Percentiles rank a stretch among this genome's conserved stretches.
phyloP scores from a whole-genome alignment of 2,113 vertebrate genomes.

The Microcebus lehilahytsara region DNA sequence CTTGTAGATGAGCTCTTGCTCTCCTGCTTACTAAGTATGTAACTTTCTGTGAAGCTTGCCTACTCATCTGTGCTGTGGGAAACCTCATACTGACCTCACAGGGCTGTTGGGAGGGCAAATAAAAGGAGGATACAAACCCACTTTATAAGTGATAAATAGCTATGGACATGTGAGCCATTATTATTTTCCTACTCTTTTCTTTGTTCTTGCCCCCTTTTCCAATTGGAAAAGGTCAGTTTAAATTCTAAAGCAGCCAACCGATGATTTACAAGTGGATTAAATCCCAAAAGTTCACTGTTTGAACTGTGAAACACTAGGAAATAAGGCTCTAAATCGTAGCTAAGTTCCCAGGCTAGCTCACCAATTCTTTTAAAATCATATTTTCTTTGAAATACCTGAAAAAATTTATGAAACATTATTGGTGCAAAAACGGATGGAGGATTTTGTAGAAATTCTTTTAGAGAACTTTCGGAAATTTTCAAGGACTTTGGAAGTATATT shows the following conservation, averaged over 20 bases:
- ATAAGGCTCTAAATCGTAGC: background rate
- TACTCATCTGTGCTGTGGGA: background rate
- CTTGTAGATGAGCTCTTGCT: background rate
- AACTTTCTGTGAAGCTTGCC: background rate
- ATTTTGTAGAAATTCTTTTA: background rate
- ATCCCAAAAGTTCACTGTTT: conserved; percentile 43
- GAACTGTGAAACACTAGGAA: conserved; percentile 34
- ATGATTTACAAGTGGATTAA: conserved; percentile 40
- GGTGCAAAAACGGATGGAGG: background rate
- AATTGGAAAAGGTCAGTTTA: conserved; percentile 68
- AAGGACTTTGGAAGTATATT: conserved; percentile 1
- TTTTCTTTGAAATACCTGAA: conserved; percentile 25
- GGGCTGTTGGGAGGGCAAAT: background rate
- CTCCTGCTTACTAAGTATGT: background rate
- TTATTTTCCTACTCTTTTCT: conserved; percentile 55
- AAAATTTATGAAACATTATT: background rate
- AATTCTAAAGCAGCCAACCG: conserved; percentile 52
- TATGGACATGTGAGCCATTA: conserved; percentile 49
- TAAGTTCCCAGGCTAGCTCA: background rate
- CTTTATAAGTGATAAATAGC: conserved; percentile 57
- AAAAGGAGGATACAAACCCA: conserved; percentile 35
- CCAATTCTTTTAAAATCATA: background rate
- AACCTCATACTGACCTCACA: conserved; percentile 25
- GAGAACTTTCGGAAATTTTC: background rate
- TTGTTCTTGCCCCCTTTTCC: conserved; percentile 63